Conservation (phyloP, 2,888 invertebrate genomes). For the Machimus rusticus region DNA sequence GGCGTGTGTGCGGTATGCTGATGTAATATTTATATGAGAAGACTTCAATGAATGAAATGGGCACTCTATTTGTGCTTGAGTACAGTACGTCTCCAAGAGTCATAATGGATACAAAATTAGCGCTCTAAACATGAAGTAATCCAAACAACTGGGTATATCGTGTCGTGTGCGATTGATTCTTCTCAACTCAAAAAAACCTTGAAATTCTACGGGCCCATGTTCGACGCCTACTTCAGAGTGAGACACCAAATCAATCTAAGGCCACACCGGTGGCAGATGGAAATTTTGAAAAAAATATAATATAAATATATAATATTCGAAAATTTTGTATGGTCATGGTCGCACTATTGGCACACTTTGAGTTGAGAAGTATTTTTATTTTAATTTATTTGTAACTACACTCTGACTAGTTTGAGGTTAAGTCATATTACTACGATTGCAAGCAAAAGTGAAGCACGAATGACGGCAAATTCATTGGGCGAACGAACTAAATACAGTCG, state of each 20-base stretch:
- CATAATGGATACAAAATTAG: neutral
- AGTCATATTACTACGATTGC: constrained; percentile 13
- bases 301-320: neutral
- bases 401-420: neutral
- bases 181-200: constrained; percentile 17
- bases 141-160: neutral
- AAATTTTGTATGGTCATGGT: neutral
- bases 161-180: constrained; percentile 2
- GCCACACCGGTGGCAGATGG: neutral
- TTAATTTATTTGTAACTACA: neutral
- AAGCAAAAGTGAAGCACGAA: constrained; percentile 24
- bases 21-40: constrained; percentile 36
- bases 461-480: neutral
- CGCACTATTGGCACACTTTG: neutral
- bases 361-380: constrained; percentile 15
- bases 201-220: neutral
- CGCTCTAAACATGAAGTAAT: constrained; percentile 12
- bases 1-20: constrained; percentile 3
- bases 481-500: neutral
- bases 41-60: constrained; percentile 50
- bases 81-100: neutral
- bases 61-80: constrained; percentile 47
- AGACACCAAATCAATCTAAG: neutral
- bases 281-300: neutral
- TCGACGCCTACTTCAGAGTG: neutral